Evolutionary conservation across 2,113 vertebrate genomes (phyloP), one percentile per base, ranked within the genome.

Genomic region (Nematolebias whitei): DNA sequence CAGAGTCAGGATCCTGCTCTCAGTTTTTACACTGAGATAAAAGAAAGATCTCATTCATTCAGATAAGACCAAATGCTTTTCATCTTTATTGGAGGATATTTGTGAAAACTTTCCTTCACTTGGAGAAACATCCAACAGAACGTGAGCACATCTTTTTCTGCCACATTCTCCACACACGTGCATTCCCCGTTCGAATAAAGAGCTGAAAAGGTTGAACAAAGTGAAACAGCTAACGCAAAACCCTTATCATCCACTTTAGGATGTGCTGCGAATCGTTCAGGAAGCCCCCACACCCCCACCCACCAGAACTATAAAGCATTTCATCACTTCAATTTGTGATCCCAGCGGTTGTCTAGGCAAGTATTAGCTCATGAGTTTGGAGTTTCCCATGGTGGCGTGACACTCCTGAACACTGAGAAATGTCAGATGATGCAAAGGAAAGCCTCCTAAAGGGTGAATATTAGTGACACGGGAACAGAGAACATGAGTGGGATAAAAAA

Each of bases 381-480:
- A 79, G 67, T 78, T 74, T 63, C 70, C 55, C 61, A 48, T 64
- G 12, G 19, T 47, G 65, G 22, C 53, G 52, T 19, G 35, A 51
- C 43, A 24, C 63, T 65, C 52, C 29, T 16, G 15, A 85, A 87
- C 75, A 41, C 40, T 41, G 59, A 57, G 59, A 69, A 65, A 78
- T 80, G 74, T 79, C 85, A 85, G 85, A 86, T 87, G 85, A 88
- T 84, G 68, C 79, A 85, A 65, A 74, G 68, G 61, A 73, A 80
- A 48, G 18, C 32, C 62, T 55, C 41, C 29, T 65, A 62, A 77
- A 81, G 71, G 69, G 49, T 83, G 78, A 71, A 70, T 60, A 71
- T 76, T 76, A 74, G 71, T 71, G 78, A 77, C 76, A 77, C 60
- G 72, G 72, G 22, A 70, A 66, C 47, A 29, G 23, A 70, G 66